Evolutionary conservation across 1,140 invertebrate genomes (phyloP).

Genomic region (Phthorimaea operculella): DNA sequence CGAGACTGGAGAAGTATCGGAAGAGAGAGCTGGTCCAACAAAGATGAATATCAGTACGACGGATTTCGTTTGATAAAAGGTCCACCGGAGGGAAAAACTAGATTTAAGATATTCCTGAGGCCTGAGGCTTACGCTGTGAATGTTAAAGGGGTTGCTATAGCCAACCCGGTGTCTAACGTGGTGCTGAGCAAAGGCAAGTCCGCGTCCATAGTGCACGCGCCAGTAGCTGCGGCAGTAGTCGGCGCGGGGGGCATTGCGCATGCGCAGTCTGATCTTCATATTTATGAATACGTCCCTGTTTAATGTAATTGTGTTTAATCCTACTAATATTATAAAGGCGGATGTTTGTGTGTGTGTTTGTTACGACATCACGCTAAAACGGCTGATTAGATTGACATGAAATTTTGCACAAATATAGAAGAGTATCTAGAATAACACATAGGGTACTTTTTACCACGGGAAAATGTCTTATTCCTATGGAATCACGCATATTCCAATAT

Average conservation of each 20-base stretch:
- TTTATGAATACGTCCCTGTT: constrained; percentile 39
- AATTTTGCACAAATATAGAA: no score
- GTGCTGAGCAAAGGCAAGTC: constrained; percentile 62
- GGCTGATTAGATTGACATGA: no score
- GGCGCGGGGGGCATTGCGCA: constrained; percentile 78
- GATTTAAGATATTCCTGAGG: constrained; percentile 66
- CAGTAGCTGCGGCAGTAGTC: constrained; percentile 74
- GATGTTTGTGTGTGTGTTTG: no score
- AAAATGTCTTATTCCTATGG: no score
- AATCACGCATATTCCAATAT: no score
- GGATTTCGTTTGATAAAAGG: constrained; percentile 44
- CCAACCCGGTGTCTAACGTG: constrained; percentile 72
- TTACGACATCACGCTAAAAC: no score
- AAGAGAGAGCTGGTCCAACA: constrained; percentile 13
- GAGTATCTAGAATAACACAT: no score
- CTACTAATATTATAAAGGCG: no score
- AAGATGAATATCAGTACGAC: constrained; percentile 38
- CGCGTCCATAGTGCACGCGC: constrained; percentile 71
- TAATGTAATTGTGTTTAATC: no score
- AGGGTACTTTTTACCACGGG: no score
- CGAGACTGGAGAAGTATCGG: constrained; percentile 11
- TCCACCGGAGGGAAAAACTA: constrained; percentile 27
- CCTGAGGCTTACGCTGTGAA: constrained; percentile 73
- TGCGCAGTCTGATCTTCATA: constrained; percentile 73
- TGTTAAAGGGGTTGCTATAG: constrained; percentile 72